Evolutionary conservation across 2,113 vertebrate genomes (phyloP).

Genomic region (Cercopithecus mona): DNA sequence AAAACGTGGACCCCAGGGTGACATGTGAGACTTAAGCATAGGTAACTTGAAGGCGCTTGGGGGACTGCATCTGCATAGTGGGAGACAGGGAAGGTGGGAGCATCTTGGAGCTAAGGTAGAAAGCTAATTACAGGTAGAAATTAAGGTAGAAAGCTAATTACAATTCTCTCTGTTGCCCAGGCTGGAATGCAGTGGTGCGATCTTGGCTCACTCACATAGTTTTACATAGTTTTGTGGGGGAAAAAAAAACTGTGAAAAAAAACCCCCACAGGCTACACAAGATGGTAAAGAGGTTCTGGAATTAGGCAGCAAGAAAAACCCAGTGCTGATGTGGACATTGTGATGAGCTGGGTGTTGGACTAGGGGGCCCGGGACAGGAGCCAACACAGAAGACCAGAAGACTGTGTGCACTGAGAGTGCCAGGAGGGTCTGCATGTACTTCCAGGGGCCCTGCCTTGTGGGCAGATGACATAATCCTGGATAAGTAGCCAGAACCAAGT

Average conservation of each 20-base stretch:
- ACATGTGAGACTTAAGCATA: background rate
- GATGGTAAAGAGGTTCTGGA: background rate
- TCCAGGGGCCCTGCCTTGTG: background rate
- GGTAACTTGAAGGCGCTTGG: background rate
- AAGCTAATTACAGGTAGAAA: too few relatives aligned
- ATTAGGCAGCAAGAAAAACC: background rate
- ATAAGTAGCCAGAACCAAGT: background rate
- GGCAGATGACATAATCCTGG: background rate
- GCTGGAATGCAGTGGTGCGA: too few relatives aligned
- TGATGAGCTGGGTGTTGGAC: background rate
- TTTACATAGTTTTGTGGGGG: background rate
- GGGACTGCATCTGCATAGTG: fast-evolving
- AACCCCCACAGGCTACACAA: background rate
- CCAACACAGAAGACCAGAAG: background rate
- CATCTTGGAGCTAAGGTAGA: background rate
- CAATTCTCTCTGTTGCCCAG: too few relatives aligned
- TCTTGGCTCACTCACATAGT: too few relatives aligned
- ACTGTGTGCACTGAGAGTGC: background rate
- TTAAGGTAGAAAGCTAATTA: too few relatives aligned
- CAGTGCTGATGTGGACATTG: background rate
- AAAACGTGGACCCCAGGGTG: background rate
- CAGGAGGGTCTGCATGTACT: background rate
- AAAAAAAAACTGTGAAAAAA: background rate
- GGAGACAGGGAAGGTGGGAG: background rate
- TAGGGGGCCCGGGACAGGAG: too few relatives aligned